phyloP scores from a whole-genome alignment of 2,113 vertebrate genomes.

The Malurus elegans region DNA sequence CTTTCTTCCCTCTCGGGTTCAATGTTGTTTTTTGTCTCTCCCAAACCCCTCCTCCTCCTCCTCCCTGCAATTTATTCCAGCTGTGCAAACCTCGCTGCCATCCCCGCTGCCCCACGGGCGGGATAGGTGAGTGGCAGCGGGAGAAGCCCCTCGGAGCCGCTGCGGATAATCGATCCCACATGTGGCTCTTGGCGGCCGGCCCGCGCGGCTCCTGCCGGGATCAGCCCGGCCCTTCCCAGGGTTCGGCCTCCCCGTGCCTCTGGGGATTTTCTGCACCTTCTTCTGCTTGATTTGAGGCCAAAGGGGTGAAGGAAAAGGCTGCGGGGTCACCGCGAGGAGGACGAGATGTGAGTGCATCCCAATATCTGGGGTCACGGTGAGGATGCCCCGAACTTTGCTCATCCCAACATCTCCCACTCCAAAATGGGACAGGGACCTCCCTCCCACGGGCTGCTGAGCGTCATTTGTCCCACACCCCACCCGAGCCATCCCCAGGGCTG shows the following conservation, averaged over 20 bases:
- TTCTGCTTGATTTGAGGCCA: accelerated
- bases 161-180: constrained; percentile 80
- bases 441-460: accelerated
- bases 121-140: constrained; percentile 79
- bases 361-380: no score
- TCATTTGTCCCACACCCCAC: not conserved
- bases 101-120: constrained; percentile 78
- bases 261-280: not conserved
- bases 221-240: not conserved
- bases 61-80: constrained; percentile 84
- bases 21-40: constrained; percentile 81
- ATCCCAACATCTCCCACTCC: accelerated
- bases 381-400: not conserved
- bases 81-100: constrained; percentile 85
- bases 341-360: not conserved
- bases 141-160: constrained; percentile 75
- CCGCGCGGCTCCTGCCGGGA: constrained; percentile 5
- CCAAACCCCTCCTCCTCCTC: constrained; percentile 70
- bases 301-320: not conserved
- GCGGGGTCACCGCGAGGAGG: not conserved
- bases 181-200: constrained; percentile 65
- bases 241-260: not conserved
- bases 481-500: accelerated
- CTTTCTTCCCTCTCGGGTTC: constrained; percentile 76
- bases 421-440: not conserved